A percentile compares a stretch with the other conserved stretches of the same genome.
Evolutionary conservation across 2,888 invertebrate species (phyloP).

Genomic region (Tenthredo distinguenda): DNA sequence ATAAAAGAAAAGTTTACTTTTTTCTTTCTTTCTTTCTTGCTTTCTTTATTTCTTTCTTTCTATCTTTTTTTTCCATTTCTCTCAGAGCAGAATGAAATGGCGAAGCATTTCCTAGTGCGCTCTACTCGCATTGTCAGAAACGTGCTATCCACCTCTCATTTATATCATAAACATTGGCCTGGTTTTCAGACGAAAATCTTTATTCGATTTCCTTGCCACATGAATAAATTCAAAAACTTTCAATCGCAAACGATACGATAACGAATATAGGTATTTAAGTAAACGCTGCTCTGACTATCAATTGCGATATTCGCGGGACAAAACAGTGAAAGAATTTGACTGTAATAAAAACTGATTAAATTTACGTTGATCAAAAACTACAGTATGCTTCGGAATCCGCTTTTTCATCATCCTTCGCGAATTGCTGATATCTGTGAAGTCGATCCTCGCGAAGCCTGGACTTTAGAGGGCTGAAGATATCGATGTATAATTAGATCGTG

Average conservation of each 20-base stretch:
- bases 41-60: neutral
- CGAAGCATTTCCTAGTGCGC: conserved; percentile 10
- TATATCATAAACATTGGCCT: conserved; percentile 25
- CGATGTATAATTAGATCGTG: neutral
- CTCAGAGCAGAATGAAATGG: conserved; percentile 22
- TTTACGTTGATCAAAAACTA: neutral
- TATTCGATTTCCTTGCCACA: neutral
- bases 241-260: neutral
- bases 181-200: neutral
- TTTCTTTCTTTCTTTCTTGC: conserved; percentile 4
- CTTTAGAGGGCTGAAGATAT: neutral
- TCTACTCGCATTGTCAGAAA: neutral
- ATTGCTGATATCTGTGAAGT: neutral
- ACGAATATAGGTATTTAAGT: neutral
- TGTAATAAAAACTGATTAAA: neutral
- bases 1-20: conserved; percentile 61
- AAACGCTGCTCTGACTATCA: neutral
- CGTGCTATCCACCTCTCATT: conserved; percentile 5
- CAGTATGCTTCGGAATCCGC: neutral
- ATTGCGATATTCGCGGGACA: neutral
- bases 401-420: neutral
- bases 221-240: conserved; percentile 17
- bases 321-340: neutral
- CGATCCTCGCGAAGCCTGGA: neutral
- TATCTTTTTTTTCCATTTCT: neutral